phyloP scores from a whole-genome alignment of 1,140 invertebrate species.

The Conus ventricosus region DNA sequence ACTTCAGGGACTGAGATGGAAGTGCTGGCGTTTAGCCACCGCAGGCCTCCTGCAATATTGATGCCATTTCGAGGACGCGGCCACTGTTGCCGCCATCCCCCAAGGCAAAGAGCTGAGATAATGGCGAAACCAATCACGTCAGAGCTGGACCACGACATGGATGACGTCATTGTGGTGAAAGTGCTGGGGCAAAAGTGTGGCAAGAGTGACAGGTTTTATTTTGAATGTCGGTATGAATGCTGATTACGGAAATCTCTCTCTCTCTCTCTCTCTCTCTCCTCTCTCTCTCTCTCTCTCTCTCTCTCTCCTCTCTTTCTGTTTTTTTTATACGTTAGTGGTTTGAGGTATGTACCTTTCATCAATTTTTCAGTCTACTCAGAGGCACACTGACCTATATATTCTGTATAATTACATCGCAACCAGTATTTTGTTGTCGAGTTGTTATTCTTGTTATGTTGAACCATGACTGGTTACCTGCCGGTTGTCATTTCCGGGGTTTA shows the following conservation, averaged over 20 bases:
- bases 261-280: slow-evolving; percentile 2
- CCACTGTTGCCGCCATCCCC: too few relatives aligned
- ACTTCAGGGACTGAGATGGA: too few relatives aligned
- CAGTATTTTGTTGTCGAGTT: neutral
- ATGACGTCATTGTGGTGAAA: too few relatives aligned
- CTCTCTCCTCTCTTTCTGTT: too few relatives aligned
- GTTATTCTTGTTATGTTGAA: neutral
- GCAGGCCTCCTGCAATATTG: too few relatives aligned
- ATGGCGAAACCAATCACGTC: too few relatives aligned
- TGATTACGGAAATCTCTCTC: neutral
- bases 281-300: slow-evolving; percentile 7
- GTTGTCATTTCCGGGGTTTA: neutral
- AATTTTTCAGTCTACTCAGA: neutral
- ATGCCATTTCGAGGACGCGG: neutral
- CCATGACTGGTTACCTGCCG: neutral
- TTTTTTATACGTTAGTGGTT: neutral
- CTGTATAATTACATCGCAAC: neutral
- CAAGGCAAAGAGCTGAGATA: too few relatives aligned
- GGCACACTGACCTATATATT: neutral
- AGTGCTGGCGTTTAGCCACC: too few relatives aligned
- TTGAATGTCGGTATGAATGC: neutral
- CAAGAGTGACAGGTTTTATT: too few relatives aligned
- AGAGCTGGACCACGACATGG: too few relatives aligned
- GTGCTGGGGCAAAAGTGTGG: too few relatives aligned
- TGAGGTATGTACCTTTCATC: neutral